A percentile compares a stretch with the other conserved stretches of the same genome.
Evolutionary conservation across 2,113 vertebrate genomes (phyloP).

Genomic region (Ellobius talpinus): DNA sequence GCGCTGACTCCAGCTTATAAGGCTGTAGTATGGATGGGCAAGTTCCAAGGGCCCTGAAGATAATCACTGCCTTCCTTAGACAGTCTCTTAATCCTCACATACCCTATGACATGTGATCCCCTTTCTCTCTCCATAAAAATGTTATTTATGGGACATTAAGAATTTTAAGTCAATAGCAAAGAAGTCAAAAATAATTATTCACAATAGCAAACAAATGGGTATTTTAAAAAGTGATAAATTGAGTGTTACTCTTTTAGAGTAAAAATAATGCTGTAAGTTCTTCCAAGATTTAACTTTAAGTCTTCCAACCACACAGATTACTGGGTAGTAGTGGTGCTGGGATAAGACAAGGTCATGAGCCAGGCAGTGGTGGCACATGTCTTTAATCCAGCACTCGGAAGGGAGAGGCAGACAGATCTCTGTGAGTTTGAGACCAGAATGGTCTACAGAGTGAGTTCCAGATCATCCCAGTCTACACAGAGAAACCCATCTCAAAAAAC

Average conservation of each 20-base stretch:
- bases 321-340: not conserved
- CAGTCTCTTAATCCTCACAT: not conserved
- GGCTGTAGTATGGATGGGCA: not conserved
- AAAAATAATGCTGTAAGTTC: conserved; percentile 40
- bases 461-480: not conserved
- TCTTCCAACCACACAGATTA: not conserved
- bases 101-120: not conserved
- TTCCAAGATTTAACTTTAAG: conserved; percentile 44
- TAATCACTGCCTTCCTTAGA: not conserved
- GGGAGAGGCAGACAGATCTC: not conserved
- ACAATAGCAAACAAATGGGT: conserved; percentile 23
- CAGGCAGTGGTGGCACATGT: not conserved
- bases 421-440: too few species aligned
- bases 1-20: not conserved
- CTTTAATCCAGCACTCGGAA: not conserved
- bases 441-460: not conserved
- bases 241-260: conserved; percentile 38
- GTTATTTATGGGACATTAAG: not conserved
- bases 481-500: not conserved
- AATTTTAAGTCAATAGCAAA: conserved; percentile 12
- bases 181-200: conserved; percentile 29
- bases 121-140: not conserved
- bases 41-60: not conserved
- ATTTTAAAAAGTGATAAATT: not conserved
- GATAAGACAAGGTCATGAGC: not conserved